Conservation (phyloP, 2,888 invertebrate species). For the Ormia ochracea region DNA sequence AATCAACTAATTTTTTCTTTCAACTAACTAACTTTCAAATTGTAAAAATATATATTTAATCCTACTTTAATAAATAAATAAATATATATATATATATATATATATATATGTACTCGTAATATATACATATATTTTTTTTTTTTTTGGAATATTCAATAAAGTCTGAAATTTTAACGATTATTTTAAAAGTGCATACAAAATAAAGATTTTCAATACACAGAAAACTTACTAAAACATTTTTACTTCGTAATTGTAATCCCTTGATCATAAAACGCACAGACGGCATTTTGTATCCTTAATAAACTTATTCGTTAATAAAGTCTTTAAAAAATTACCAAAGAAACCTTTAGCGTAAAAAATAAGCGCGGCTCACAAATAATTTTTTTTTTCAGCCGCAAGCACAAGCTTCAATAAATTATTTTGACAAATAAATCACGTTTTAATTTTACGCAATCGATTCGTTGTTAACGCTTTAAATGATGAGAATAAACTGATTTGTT, state of each 20-base stretch:
- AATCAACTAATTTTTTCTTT: too few relatives aligned
- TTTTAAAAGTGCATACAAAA: too few relatives aligned
- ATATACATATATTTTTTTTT: too few relatives aligned
- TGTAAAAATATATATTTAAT: too few relatives aligned
- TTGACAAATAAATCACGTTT: conserved; percentile 28
- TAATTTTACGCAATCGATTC: background rate
- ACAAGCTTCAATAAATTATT: background rate
- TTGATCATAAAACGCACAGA: conserved; percentile 71
- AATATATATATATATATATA: too few relatives aligned
- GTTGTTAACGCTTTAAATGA: conserved; percentile 46
- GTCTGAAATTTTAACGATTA: too few relatives aligned
- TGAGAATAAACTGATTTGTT: conserved; percentile 47
- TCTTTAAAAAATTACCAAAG: background rate
- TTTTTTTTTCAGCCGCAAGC: too few relatives aligned
- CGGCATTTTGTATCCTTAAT: conserved; percentile 71
- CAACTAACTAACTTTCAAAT: too few relatives aligned
- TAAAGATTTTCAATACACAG: background rate
- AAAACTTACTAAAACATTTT: conserved; percentile 62
- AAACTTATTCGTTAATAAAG: background rate
- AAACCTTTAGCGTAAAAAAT: background rate
- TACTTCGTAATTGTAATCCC: conserved; percentile 66
- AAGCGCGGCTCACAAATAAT: background rate
- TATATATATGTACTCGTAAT: too few relatives aligned
- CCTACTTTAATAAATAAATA: too few relatives aligned
- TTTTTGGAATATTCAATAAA: too few relatives aligned